Conservation (phyloP, 92 coral and sea anemone species). For the Epizoanthus ramosus region DNA sequence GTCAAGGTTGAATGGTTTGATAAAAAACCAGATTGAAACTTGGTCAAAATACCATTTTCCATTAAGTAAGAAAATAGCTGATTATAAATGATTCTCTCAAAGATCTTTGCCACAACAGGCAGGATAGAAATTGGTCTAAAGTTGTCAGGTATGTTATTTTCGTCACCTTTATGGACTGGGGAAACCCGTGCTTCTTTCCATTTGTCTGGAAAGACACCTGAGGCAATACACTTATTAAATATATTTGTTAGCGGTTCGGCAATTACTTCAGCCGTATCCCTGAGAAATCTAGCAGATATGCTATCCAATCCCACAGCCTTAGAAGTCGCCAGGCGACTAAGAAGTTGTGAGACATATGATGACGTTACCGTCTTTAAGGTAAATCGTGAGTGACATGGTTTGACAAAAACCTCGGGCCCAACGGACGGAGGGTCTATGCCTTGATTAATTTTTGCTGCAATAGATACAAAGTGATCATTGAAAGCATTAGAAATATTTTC, state of each 20-base stretch:
- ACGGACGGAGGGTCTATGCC: slow-evolving; percentile 15
- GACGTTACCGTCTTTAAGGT: slow-evolving; percentile 23
- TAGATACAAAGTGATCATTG: slow-evolving; percentile 34
- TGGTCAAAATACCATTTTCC: slow-evolving; percentile 34
- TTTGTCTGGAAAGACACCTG: slow-evolving; percentile 37
- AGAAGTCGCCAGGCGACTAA: slow-evolving; percentile 20
- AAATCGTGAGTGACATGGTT: slow-evolving; percentile 23
- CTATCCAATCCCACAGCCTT: slow-evolving; percentile 34
- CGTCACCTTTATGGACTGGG: slow-evolving; percentile 40
- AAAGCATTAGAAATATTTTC: slow-evolving; percentile 41
- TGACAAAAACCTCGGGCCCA: slow-evolving; percentile 11
- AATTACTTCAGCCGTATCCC: slow-evolving; percentile 31
- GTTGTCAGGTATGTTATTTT: slow-evolving; percentile 32
- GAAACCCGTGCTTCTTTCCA: slow-evolving; percentile 44
- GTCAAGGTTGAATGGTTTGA: slow-evolving; percentile 23
- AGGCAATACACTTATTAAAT: slow-evolving; percentile 16
- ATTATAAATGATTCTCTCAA: slow-evolving; percentile 42
- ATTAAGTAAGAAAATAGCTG: slow-evolving; percentile 24
- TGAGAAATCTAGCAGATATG: slow-evolving; percentile 27
- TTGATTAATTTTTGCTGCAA: slow-evolving; percentile 31
- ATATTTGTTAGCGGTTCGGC: slow-evolving; percentile 36
- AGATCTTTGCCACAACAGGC: slow-evolving; percentile 35
- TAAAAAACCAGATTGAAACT: slow-evolving; percentile 31
- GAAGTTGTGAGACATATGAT: slow-evolving; percentile 27
- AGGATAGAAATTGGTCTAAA: slow-evolving; percentile 33